Evolutionary conservation across 2,888 invertebrate genomes (phyloP).

Genomic region (Drosophila nigricruria): DNA sequence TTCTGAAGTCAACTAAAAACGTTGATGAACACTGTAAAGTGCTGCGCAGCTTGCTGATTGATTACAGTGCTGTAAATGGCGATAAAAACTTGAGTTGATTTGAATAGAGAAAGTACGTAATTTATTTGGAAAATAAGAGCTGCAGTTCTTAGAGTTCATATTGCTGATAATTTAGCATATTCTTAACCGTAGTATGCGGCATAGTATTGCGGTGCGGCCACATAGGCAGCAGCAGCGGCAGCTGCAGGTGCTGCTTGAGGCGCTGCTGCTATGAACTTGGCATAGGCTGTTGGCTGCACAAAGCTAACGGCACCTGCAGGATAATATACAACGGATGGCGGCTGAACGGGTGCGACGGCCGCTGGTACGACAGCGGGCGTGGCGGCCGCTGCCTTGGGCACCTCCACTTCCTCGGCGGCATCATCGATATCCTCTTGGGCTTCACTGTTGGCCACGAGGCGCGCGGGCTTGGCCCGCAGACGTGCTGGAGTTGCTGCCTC

Average conservation of each 20-base stretch:
- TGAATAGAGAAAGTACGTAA: not conserved
- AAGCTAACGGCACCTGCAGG: constrained; percentile 77
- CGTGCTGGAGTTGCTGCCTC: constrained; percentile 45
- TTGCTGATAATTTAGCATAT: not conserved
- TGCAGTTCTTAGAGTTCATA: not conserved
- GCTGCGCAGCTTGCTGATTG: not conserved
- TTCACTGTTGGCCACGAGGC: constrained; percentile 68
- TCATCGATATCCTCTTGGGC: constrained; percentile 73
- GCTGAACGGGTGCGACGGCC: constrained; percentile 19
- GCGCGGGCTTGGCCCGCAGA: constrained; percentile 59
- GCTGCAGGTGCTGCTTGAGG: constrained; percentile 37
- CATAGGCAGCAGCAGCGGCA: constrained; percentile 51
- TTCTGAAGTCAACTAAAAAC: not conserved
- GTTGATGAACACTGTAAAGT: constrained; percentile 6
- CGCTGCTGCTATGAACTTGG: constrained; percentile 54
- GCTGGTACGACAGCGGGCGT: constrained; percentile 26
- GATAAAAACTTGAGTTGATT: not conserved
- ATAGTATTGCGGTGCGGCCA: constrained; percentile 60
- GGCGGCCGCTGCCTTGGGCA: constrained; percentile 34
- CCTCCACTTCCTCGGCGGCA: constrained; percentile 67
- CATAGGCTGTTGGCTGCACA: constrained; percentile 68
- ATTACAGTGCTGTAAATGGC: constrained; percentile 10
- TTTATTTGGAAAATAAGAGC: constrained; percentile 30
- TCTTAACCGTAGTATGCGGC: constrained; percentile 62
- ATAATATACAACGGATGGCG: constrained; percentile 69